These are phyloP conservation scores for Oeneis ivallda DNA, from an alignment of 2,888 invertebrate species.

Conservation along the genomic window DNA sequence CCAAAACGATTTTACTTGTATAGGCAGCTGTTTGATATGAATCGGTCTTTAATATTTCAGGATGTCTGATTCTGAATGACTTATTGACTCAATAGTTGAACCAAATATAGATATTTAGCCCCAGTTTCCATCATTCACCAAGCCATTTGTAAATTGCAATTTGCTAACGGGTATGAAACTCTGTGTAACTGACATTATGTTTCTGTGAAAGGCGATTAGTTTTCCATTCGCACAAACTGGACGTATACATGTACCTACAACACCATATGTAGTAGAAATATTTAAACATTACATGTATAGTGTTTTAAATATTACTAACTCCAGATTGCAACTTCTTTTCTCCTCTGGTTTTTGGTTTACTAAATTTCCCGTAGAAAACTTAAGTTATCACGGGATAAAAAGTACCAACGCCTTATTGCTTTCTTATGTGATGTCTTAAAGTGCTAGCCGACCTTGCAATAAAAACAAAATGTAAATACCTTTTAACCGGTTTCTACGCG, in stretches of 20 bases:
- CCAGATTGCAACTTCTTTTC: no score
- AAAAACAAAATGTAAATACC: no score
- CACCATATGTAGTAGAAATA: neutral
- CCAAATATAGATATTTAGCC: conserved; percentile 1
- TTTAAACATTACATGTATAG: no score
- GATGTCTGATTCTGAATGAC: conserved; percentile 5
- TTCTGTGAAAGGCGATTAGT: conserved; percentile 1
- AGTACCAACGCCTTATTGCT: neutral
- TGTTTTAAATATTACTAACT: no score
- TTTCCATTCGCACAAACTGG: conserved; percentile 5
- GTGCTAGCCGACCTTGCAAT: no score
- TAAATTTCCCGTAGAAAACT: no score
- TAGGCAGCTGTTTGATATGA: neutral
- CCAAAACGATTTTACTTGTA: neutral
- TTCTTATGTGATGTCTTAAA: no score
- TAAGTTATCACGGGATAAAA: no score
- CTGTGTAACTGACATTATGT: conserved; percentile 7
- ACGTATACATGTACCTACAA: neutral
- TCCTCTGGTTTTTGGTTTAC: no score
- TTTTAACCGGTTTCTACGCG: no score
- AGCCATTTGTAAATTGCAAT: conserved; percentile 21
- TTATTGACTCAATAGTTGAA: neutral
- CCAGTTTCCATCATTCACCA: conserved; percentile 7
- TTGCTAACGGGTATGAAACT: conserved; percentile 15
- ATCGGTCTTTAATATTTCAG: neutral